Evolutionary conservation across 2,888 invertebrate genomes (phyloP).

Genomic region (Dynastes tityus): DNA sequence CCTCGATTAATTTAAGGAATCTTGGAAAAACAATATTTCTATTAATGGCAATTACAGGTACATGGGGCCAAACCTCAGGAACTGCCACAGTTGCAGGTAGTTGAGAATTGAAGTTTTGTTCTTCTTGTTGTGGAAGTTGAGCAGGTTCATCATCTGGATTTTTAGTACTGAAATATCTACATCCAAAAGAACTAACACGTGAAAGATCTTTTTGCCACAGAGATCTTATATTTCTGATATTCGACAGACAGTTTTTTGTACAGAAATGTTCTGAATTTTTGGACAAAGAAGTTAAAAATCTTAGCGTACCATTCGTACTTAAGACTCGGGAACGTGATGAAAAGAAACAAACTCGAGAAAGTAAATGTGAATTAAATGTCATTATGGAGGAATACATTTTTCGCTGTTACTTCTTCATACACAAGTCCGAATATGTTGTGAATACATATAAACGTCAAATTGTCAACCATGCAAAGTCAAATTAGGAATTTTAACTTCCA

Average conservation of each 20-base stretch:
- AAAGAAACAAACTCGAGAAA: slow-evolving; percentile 29
- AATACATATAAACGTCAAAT: too few relatives aligned
- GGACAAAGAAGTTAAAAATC: slow-evolving; percentile 54
- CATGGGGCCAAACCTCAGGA: slow-evolving; percentile 96
- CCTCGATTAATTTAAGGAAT: slow-evolving; percentile 98
- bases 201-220: slow-evolving; percentile 26
- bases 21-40: slow-evolving; percentile 98
- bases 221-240: neutral
- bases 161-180: slow-evolving; percentile 46
- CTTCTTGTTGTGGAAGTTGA: slow-evolving; percentile 51
- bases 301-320: slow-evolving; percentile 4
- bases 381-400: slow-evolving; percentile 15
- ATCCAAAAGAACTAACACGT: slow-evolving; percentile 26
- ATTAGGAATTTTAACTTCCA: too few relatives aligned
- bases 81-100: slow-evolving; percentile 92
- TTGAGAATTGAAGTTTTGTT: slow-evolving; percentile 72
- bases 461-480: neutral
- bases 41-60: slow-evolving; percentile 95
- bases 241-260: neutral
- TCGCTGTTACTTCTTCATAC: neutral
- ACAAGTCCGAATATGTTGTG: neutral
- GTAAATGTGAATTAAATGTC: slow-evolving; percentile 10
- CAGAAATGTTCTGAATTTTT: slow-evolving; percentile 48
- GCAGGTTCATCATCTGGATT: slow-evolving; percentile 57
- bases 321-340: slow-evolving; percentile 11